Evolutionary conservation across 1,140 invertebrate species (phyloP), one percentile per base, ranked within the genome.

Genomic region (Megalopta genalis): DNA sequence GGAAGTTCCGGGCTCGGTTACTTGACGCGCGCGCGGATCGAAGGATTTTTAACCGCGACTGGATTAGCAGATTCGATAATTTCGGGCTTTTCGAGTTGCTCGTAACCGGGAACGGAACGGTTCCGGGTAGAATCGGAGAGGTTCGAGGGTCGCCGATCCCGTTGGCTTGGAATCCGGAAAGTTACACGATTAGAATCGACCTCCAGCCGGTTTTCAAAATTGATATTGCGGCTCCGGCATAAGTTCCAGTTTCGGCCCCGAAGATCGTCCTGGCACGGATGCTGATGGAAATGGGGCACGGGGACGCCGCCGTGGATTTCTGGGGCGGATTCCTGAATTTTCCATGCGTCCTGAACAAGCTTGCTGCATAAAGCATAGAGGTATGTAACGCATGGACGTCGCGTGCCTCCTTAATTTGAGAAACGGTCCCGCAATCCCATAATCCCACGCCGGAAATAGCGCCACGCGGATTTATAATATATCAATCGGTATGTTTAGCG

Each of bases 291-390:
- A 32, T 32, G 18, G 12, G 12, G 14, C 27, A 32, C 18, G 37
- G 42, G 21, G 63, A 42, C 37, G 63, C 21, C n/a, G n/a, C 8
- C 23, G 21, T 12, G 63, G n/a, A 42, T 23, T 42, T 42, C 21
- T n/a, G 21, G 63, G 63, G 63, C 9, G 10, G 63, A 42, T 65
- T 65, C 39, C 37, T 65, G 39, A 65, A 65, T 65, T 42, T 65
- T 42, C 21, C 37, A 42, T 65, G 21, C 63, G 37, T 23, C 37
- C 21, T 42, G 21, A 21, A 65, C 63, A 23, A 65, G 39, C n/a
- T 8, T 23, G 37, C 63, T 65, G 63, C 63, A 42, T 42, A 23
- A 65, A 21, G 39, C 21, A 42, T 42, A 21, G 18, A 42, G 37
- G 32, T 42, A 42, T 42, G 37, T 37, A 65, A 65, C 37, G n/a